Base-by-base conservation (phyloP, 1,140 invertebrate species). In the silkworm (Bombyx mori) region DNA sequence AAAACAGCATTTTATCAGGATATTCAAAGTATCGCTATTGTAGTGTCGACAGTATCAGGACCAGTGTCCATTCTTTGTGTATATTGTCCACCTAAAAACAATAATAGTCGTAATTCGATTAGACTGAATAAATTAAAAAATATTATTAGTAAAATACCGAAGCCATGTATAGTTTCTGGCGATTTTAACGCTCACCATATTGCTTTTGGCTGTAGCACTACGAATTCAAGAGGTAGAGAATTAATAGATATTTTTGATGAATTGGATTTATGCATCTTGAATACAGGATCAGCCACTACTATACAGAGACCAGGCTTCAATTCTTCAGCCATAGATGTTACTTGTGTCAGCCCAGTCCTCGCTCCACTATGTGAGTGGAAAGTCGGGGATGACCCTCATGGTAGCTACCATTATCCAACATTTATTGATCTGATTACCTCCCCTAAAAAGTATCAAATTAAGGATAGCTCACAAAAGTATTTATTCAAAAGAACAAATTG, bases 331-430 rank as follows among this genome's bases (percentile, higher is more conserved):
- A 50, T 50, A 22, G 49, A 50, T 50, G 8, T 50, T 2, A 1
- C 49, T 2, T 26, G 12, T 42, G 1, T 50, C n/a, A 57, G 47
- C 46, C 44, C 12, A 43, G 6, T 7, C 42, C 44, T 45, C 18
- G 44, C 18, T 49, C 10, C 22, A 42, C 42, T 58, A 43, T 53
- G 35, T 12, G 12, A 53, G n/a, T 53, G 52, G 52, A n/a, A 53
- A 4, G 52, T 53, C 6, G 8, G 43, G 43, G 42, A 43, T 43
- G 52, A 53, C n/a, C 52, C 52, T 7, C 42, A 42, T 26, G 52
- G 52, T 53, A 53, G 52, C 43, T 53, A 53, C 43, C 52, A 53
- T n/a, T 44, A 42, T 42, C 52, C 35, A 6, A 53, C 52, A 7
- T 1, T 53, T n/a, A 9, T 44, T 53, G 35, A 53, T 7, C 7